These are phyloP conservation scores for Patella caerulea DNA, from an alignment of 2,888 invertebrate genomes.

Conservation along the genomic window DNA sequence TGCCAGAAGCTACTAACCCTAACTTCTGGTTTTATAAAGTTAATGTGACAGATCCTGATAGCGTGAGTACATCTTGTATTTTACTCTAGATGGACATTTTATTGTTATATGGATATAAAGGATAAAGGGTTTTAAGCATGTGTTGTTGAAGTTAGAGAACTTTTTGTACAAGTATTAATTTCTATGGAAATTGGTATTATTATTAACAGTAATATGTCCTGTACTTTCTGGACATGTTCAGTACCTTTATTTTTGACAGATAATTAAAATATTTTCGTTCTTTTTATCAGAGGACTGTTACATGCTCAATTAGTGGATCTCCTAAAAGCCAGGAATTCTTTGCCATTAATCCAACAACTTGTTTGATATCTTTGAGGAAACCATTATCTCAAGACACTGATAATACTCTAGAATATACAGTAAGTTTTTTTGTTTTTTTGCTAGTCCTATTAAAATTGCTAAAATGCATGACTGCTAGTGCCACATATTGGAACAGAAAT, in stretches of 20 bases:
- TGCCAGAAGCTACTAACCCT: slow-evolving; percentile 48
- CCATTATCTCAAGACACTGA: slow-evolving; percentile 49
- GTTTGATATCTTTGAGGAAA: slow-evolving; percentile 53
- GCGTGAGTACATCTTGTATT: slow-evolving; percentile 46
- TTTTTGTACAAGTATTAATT: too few relatives aligned
- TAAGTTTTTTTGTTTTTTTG: slow-evolving; percentile 32
- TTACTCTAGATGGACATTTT: too few relatives aligned
- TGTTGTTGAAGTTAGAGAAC: too few relatives aligned
- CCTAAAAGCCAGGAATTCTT: slow-evolving; percentile 55
- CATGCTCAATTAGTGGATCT: slow-evolving; percentile 51
- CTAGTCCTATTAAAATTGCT: background rate
- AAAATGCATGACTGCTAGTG: too few relatives aligned
- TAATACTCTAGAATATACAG: slow-evolving; percentile 46
- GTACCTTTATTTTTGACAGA: background rate
- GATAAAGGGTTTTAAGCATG: too few relatives aligned
- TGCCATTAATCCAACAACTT: slow-evolving; percentile 49
- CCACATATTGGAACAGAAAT: too few relatives aligned
- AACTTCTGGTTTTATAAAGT: slow-evolving; percentile 50
- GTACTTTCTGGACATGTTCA: too few relatives aligned
- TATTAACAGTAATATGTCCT: too few relatives aligned
- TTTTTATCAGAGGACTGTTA: slow-evolving; percentile 37
- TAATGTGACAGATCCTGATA: slow-evolving; percentile 62
- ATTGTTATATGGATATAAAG: too few relatives aligned
- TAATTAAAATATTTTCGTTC: slow-evolving; percentile 5
- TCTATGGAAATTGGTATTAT: too few relatives aligned